These are phyloP conservation scores for Mus spretus DNA, from an alignment of 2,797 vertebrate genomes.

Conservation along the genomic window DNA sequence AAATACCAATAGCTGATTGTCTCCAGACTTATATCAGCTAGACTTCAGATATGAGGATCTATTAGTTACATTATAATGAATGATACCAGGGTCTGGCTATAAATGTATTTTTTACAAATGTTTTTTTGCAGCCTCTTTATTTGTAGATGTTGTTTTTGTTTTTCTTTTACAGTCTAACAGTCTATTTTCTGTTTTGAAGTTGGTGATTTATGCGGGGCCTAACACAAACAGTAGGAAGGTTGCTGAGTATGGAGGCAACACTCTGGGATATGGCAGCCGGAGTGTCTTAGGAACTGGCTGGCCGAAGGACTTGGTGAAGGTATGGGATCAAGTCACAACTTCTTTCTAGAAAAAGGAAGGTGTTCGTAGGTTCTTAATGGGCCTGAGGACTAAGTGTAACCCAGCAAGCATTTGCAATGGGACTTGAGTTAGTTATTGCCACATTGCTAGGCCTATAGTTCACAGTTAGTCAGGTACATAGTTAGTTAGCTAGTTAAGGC, in stretches of 20 bases:
- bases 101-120: constrained; percentile 70
- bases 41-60: constrained; percentile 50
- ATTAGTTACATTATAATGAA: constrained; percentile 63
- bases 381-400: constrained; percentile 53
- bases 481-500: not conserved
- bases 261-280: constrained; percentile 98
- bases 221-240: constrained; percentile 99
- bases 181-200: constrained; percentile 92
- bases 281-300: constrained; percentile 99
- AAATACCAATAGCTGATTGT: constrained; percentile 40
- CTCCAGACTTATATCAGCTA: constrained; percentile 40
- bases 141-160: constrained; percentile 87
- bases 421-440: constrained; percentile 6
- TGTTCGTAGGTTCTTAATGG: constrained; percentile 41
- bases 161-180: constrained; percentile 90
- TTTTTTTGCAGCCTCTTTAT: constrained; percentile 80
- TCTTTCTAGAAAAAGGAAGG: constrained; percentile 78
- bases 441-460: not conserved
- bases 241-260: constrained; percentile 99
- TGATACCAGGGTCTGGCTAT: constrained; percentile 70
- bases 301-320: constrained; percentile 99
- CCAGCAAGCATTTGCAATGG: not conserved
- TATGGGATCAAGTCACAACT: constrained; percentile 87
- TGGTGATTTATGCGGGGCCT: constrained; percentile 99
- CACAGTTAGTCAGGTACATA: too few relatives aligned